phyloP scores from a whole-genome alignment of 2,797 vertebrate species.

The Galagoides demidoff region DNA sequence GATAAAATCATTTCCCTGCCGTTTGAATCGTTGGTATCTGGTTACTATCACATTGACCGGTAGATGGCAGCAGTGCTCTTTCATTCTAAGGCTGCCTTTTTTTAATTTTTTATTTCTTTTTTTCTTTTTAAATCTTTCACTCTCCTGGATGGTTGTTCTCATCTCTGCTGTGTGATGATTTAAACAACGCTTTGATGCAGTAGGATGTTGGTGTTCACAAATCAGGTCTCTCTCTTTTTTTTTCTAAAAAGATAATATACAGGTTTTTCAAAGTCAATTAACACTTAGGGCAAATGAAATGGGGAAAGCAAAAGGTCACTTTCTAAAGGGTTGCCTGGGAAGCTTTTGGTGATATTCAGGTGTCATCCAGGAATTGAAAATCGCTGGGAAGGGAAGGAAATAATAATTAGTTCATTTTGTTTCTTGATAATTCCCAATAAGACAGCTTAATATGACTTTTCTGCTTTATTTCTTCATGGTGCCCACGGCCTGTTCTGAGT shows the following conservation, averaged over 20 bases:
- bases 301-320: conserved; percentile 88
- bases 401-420: conserved; percentile 88
- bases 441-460: conserved; percentile 82
- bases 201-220: conserved; percentile 87
- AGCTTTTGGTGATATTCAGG: conserved; percentile 83
- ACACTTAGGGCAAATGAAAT: conserved; percentile 89
- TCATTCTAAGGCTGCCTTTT: not conserved
- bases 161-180: conserved; percentile 83
- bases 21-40: not conserved
- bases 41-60: conserved; percentile 60
- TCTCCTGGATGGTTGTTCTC: conserved; percentile 83
- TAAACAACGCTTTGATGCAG: conserved; percentile 86
- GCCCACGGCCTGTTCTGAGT: conserved; percentile 61
- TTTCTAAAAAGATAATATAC: conserved; percentile 88
- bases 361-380: conserved; percentile 85
- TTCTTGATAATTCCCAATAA: conserved; percentile 84
- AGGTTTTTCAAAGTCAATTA: conserved; percentile 92
- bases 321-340: conserved; percentile 85
- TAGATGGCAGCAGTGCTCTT: conserved; percentile 89
- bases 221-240: conserved; percentile 74
- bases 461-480: conserved; percentile 78
- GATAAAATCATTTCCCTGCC: not conserved
- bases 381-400: conserved; percentile 83
- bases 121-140: not conserved
- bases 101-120: too few species aligned